Conservation (phyloP, 2,113 vertebrate genomes). For the Caranx ignobilis region DNA sequence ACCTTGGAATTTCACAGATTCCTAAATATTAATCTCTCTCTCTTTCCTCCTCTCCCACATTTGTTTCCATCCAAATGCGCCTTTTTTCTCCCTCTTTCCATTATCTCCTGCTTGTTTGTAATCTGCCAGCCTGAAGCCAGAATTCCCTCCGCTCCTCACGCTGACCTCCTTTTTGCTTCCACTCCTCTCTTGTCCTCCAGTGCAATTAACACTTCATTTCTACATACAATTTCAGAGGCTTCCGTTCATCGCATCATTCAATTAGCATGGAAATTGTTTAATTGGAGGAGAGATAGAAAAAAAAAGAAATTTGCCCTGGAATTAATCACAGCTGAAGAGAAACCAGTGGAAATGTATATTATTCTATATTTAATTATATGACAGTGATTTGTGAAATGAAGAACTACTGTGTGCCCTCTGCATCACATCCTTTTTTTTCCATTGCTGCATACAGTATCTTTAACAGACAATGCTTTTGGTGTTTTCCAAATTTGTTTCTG, state of each 20-base stretch:
- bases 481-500: conserved; percentile 17
- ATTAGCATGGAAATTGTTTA: conserved; percentile 44
- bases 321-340: conserved; percentile 9
- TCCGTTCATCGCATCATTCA: conserved; percentile 15
- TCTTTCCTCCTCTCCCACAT: conserved; percentile 10
- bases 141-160: conserved; percentile 57
- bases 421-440: not conserved
- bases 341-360: not conserved
- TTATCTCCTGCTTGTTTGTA: conserved; percentile 62
- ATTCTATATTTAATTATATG: conserved; percentile 1
- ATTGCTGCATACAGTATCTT: not conserved
- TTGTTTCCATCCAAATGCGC: not conserved
- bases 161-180: conserved; percentile 75
- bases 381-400: not conserved
- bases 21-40: conserved; percentile 12
- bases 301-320: not conserved
- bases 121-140: conserved; percentile 55
- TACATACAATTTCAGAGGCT: conserved; percentile 19
- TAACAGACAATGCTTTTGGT: not conserved
- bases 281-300: not conserved
- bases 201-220: conserved; percentile 55
- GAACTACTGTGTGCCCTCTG: not conserved
- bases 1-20: conserved; percentile 40
- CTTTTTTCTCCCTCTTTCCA: conserved; percentile 10
- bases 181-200: conserved; percentile 35